phyloP scores from a whole-genome alignment of 1,140 invertebrate genomes.

The Battus philenor region DNA sequence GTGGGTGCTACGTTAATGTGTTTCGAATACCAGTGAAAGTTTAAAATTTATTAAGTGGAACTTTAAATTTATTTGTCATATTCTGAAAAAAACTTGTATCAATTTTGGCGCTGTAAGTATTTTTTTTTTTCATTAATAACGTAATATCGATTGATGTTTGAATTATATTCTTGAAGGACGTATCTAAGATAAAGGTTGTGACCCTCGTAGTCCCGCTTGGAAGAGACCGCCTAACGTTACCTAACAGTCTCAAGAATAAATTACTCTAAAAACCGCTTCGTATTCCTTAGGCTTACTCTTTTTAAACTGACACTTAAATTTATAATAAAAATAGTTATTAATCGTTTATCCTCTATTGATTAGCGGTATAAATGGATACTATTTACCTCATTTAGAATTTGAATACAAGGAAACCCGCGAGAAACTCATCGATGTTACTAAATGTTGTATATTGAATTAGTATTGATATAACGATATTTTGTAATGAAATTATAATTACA shows the following conservation, averaged over 20 bases:
- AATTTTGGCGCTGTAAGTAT: conserved; percentile 44
- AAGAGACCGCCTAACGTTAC: conserved; percentile 41
- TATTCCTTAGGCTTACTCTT: too few species aligned
- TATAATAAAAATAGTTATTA: too few species aligned
- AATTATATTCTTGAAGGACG: conserved; percentile 37
- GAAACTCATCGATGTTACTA: too few species aligned
- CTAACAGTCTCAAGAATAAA: conserved; percentile 40
- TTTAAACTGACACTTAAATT: too few species aligned
- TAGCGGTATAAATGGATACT: too few species aligned
- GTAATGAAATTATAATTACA: too few species aligned
- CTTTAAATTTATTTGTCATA: not conserved
- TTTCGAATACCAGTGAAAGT: conserved; percentile 12
- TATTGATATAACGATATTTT: too few species aligned
- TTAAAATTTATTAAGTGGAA: not conserved
- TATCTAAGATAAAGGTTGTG: conserved; percentile 47
- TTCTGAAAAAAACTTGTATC: conserved; percentile 9
- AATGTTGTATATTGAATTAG: too few species aligned
- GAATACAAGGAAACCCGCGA: too few species aligned
- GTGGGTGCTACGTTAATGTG: conserved; percentile 25
- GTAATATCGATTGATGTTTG: conserved; percentile 42
- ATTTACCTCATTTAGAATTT: too few species aligned
- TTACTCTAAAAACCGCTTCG: too few species aligned
- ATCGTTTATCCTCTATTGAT: too few species aligned
- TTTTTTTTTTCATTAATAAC: conserved; percentile 25
- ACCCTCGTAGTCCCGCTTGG: conserved; percentile 33